A percentile compares a stretch with the other conserved stretches of the same genome.
Evolutionary conservation across 2,888 invertebrate species (phyloP).

Genomic region (Nesidiocoris tenuis): DNA sequence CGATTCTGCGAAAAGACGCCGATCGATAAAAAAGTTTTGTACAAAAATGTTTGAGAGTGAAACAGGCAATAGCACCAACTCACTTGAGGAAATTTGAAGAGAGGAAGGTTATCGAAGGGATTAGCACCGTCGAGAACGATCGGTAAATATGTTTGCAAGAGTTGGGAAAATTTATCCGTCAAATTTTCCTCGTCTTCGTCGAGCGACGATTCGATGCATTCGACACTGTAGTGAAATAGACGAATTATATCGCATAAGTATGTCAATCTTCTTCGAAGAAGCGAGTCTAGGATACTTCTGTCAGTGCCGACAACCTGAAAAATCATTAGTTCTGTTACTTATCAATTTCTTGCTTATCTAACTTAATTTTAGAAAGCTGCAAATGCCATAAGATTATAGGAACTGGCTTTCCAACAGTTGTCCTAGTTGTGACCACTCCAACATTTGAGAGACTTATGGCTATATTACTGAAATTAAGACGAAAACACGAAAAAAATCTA

Average conservation of each 20-base stretch:
- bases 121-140: conserved; percentile 80
- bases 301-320: conserved; percentile 83
- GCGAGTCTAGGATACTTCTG: conserved; percentile 78
- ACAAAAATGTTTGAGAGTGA: neutral
- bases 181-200: conserved; percentile 58
- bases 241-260: conserved; percentile 73
- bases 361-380: too few relatives aligned
- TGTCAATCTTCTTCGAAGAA: conserved; percentile 74
- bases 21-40: neutral
- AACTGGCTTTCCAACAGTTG: too few relatives aligned
- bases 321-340: too few relatives aligned
- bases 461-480: too few relatives aligned
- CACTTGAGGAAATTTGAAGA: conserved; percentile 79
- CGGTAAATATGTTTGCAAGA: conserved; percentile 86
- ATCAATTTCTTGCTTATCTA: too few relatives aligned
- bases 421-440: too few relatives aligned
- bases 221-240: conserved; percentile 83
- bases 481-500: neutral
- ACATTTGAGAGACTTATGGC: too few relatives aligned
- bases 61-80: too few relatives aligned
- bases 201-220: conserved; percentile 58
- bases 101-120: conserved; percentile 79
- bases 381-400: too few relatives aligned
- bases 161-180: conserved; percentile 74
- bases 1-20: conserved; percentile 8